Evolutionary conservation across 2,888 invertebrate species (phyloP), one percentile per base, ranked within the genome.

Genomic region (Drosophila anceps): DNA sequence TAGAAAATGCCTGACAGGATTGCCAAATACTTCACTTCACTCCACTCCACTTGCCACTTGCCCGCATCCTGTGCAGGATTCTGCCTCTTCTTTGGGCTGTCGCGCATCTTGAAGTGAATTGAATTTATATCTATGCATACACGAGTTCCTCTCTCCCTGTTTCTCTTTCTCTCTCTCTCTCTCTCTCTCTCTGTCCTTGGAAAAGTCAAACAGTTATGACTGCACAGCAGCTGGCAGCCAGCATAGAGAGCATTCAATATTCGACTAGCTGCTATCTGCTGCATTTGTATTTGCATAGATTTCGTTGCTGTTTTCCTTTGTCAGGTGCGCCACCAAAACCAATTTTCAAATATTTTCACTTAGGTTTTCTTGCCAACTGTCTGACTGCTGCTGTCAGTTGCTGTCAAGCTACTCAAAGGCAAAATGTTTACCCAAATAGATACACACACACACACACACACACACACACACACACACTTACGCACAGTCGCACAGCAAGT

Each of bases 281-380:
- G 35, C 73, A 50, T 60, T 43, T 48, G 64, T 69, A 79, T 76
- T 79, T 76, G 69, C 75, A 39, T 59, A 44, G 35, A 80, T 63
- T 70, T 85, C 69, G 69, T 53, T 77, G 73, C 64, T 84, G 77
- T 85, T 85, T 81, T 72, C 71, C 84, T 84, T 82, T 88, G 90
- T 88, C 86, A 91, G 85, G 91, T 91, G 86, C 79, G 84, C 84
- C 83, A 80, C 82, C 78, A 89, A 82, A 84, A 91, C 91, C 91
- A 87, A 91, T 90, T 90, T 88, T 82, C 90, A 91, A 91, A 91
- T 91, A 91, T 91, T 91, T 91, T 90, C 81, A 81, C 82, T 83
- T 88, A 58, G 87, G 73, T 88, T 88, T 76, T 35, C 43, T 66
- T 53, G 65, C 54, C 39, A 65, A 61, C 63, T 65, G 62, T 60